Conservation (phyloP, 2,888 invertebrate genomes). For the Pinctada fucata region DNA sequence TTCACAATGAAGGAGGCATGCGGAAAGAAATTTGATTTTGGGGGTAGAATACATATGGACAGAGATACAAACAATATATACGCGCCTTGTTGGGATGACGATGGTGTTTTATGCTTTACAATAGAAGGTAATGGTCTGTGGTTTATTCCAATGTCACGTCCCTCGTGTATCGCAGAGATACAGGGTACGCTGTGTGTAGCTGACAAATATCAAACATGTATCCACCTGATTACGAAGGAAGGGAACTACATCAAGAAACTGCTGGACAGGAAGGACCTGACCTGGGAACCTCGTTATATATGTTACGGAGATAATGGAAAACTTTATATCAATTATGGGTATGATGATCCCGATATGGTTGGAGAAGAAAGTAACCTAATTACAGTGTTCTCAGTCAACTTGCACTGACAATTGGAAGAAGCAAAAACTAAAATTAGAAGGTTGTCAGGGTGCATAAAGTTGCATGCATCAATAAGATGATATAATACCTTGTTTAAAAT, state of each 20-base stretch:
- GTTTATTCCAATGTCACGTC: not conserved
- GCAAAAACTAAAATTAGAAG: too few species aligned
- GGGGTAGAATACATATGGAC: not conserved
- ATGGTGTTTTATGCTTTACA: not conserved
- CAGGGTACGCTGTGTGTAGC: not conserved
- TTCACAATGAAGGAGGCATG: not conserved
- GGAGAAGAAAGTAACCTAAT: too few species aligned
- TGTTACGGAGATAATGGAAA: not conserved
- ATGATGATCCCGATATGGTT: too few species aligned
- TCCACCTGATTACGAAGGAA: not conserved
- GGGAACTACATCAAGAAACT: not conserved
- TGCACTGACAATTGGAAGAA: too few species aligned
- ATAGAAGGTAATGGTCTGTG: not conserved
- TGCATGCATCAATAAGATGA: too few species aligned
- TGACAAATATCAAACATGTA: not conserved
- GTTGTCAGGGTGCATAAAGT: too few species aligned
- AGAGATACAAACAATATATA: not conserved
- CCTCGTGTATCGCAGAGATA: not conserved
- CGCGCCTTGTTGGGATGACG: not conserved
- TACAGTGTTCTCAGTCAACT: too few species aligned
- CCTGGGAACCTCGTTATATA: not conserved
- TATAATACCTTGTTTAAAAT: too few species aligned
- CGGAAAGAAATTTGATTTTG: not conserved
- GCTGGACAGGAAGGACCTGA: not conserved
- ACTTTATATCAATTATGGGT: not conserved